phyloP scores from a whole-genome alignment of 2,797 vertebrate genomes.

The Cheirogaleus major region DNA sequence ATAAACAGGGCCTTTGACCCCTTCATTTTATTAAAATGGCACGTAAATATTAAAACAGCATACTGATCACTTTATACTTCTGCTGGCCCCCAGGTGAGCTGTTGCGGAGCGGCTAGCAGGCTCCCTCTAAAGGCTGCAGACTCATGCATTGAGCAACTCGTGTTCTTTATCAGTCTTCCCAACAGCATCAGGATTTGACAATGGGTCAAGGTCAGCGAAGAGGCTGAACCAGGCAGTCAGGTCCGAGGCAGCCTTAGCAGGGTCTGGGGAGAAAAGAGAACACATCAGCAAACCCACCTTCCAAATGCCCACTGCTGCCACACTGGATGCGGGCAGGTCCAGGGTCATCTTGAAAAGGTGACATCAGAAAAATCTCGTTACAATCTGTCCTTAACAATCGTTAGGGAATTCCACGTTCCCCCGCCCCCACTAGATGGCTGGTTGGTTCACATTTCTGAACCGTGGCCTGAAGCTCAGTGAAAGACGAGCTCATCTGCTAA shows the following conservation, averaged over 20 bases:
- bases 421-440: neutral
- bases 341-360: neutral
- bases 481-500: neutral
- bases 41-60: conserved; percentile 76
- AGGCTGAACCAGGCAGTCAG: conserved; percentile 93
- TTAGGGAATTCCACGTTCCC: neutral
- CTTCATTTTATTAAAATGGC: conserved; percentile 87
- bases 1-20: conserved; percentile 84
- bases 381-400: neutral
- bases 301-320: neutral
- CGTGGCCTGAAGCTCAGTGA: neutral
- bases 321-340: accelerated
- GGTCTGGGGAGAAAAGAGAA: conserved; percentile 81
- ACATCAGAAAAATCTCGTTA: neutral
- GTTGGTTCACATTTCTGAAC: neutral
- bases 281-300: neutral
- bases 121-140: conserved; percentile 56
- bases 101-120: accelerated
- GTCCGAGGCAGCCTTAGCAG: conserved; percentile 87
- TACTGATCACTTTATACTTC: conserved; percentile 14
- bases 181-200: conserved; percentile 93
- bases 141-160: conserved; percentile 95
- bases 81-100: neutral
- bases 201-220: conserved; percentile 93
- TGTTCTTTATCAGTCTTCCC: conserved; percentile 93